These are phyloP conservation scores for Dicranocentrus wangi DNA, from an alignment of 2,888 invertebrate genomes.

Conservation along the genomic window DNA sequence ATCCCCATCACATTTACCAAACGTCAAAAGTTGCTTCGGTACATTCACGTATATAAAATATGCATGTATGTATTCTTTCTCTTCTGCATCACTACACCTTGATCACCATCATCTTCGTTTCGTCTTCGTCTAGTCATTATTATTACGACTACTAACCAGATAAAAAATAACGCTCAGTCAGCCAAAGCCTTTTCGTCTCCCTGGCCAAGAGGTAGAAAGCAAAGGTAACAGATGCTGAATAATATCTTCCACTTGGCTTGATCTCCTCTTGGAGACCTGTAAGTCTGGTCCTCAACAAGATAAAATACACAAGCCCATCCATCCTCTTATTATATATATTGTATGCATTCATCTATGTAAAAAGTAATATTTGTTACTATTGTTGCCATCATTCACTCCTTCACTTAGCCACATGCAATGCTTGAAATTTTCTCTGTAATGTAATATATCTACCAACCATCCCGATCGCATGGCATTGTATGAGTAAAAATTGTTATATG, in stretches of 20 bases:
- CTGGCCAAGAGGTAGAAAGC: constrained; percentile 49
- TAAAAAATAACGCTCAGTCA: constrained; percentile 34
- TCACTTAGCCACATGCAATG: constrained; percentile 53
- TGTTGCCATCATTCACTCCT: constrained; percentile 16
- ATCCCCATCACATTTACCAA: constrained; percentile 43
- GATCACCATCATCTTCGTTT: constrained; percentile 41
- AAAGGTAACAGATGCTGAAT: constrained; percentile 51
- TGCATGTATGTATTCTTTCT: background rate
- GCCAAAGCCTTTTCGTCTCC: too few species aligned
- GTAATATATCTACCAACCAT: too few species aligned
- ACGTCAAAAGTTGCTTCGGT: constrained; percentile 45
- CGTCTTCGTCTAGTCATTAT: constrained; percentile 53
- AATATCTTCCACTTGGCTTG: constrained; percentile 13
- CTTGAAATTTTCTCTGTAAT: background rate
- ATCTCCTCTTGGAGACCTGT: constrained; percentile 30
- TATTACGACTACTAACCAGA: constrained; percentile 61
- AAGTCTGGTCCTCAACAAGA: constrained; percentile 34
- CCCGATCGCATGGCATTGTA: too few species aligned
- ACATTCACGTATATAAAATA: constrained; percentile 8
- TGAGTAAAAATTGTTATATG: background rate
- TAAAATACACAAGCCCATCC: constrained; percentile 15
- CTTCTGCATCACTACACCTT: background rate
- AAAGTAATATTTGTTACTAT: constrained; percentile 27
- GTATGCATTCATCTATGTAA: constrained; percentile 9
- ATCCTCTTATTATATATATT: background rate